These are phyloP conservation scores for Chiloscyllium plagiosum DNA, from an alignment of 2,113 vertebrate genomes.

Conservation along the genomic window DNA sequence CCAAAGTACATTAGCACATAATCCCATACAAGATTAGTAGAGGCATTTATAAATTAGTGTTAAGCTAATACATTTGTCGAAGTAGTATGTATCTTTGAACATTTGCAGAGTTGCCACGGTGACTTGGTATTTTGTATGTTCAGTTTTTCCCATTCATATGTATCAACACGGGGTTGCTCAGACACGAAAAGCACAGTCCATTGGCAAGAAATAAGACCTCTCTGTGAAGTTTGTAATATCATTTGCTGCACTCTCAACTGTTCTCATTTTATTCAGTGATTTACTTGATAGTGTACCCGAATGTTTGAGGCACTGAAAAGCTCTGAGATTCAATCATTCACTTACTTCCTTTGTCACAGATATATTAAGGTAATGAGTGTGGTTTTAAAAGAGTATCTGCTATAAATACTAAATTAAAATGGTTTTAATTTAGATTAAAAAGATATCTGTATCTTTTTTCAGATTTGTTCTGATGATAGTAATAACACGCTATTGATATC, in stretches of 20 bases:
- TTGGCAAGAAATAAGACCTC: not conserved
- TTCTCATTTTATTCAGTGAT: not conserved
- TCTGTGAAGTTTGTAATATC: not conserved
- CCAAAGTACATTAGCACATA: not conserved
- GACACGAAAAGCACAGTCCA: not conserved
- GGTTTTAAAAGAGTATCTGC: not conserved
- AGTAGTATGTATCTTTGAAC: slow-evolving; percentile 47
- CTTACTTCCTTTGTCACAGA: not conserved
- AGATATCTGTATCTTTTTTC: not conserved
- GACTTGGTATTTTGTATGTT: slow-evolving; percentile 41
- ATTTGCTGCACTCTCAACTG: not conserved
- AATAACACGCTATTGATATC: no score
- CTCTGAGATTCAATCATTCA: not conserved
- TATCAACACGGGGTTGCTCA: not conserved
- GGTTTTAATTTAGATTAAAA: not conserved
- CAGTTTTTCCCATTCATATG: slow-evolving; percentile 50
- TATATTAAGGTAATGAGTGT: not conserved
- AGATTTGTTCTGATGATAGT: no score
- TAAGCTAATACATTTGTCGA: slow-evolving; percentile 19
- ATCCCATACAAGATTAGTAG: not conserved
- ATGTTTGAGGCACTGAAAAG: not conserved
- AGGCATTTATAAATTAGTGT: not conserved
- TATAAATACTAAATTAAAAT: not conserved
- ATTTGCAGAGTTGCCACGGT: slow-evolving; percentile 42
- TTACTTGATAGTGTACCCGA: not conserved